phyloP scores from a whole-genome alignment of 1,140 invertebrate genomes.

The Physella acuta region DNA sequence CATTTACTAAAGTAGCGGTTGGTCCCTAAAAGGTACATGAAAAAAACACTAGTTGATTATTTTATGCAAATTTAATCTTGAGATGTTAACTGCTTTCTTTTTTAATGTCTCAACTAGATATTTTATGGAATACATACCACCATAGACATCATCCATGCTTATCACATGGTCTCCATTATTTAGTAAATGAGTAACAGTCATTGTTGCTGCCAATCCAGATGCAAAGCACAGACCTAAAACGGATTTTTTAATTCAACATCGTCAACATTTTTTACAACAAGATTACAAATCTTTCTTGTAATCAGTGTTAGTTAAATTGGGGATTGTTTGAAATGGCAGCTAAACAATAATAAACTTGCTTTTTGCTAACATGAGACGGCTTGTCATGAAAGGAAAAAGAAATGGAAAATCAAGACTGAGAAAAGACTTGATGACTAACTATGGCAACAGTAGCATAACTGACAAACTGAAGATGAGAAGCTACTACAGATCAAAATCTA shows the following conservation, averaged over 20 bases:
- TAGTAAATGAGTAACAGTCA: slow-evolving; percentile 74
- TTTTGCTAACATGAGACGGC: too few species aligned
- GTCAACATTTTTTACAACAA: too few species aligned
- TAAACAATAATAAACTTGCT: not conserved
- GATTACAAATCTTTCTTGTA: not conserved
- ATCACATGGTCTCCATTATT: slow-evolving; percentile 87
- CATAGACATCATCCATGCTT: slow-evolving; percentile 92
- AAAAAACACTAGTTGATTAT: too few species aligned
- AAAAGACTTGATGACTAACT: too few species aligned
- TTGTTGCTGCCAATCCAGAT: slow-evolving; percentile 86
- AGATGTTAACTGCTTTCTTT: too few species aligned
- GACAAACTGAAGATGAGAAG: too few species aligned
- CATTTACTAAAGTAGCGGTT: slow-evolving; percentile 67
- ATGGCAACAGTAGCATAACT: too few species aligned
- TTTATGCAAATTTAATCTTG: too few species aligned
- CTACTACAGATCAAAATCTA: too few species aligned
- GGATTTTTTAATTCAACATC: not conserved
- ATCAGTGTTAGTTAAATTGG: not conserved
- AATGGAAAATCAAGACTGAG: too few species aligned
- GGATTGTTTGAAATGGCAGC: not conserved
- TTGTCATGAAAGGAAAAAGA: too few species aligned
- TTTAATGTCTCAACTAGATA: not conserved
- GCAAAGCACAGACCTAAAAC: slow-evolving; percentile 67
- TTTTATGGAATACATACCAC: slow-evolving; percentile 62
- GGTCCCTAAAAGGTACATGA: slow-evolving; percentile 71